Percentiles rank a stretch among this genome's conserved stretches.
Conservation (phyloP, 2,888 invertebrate genomes). For the Tineola bisselliella region DNA sequence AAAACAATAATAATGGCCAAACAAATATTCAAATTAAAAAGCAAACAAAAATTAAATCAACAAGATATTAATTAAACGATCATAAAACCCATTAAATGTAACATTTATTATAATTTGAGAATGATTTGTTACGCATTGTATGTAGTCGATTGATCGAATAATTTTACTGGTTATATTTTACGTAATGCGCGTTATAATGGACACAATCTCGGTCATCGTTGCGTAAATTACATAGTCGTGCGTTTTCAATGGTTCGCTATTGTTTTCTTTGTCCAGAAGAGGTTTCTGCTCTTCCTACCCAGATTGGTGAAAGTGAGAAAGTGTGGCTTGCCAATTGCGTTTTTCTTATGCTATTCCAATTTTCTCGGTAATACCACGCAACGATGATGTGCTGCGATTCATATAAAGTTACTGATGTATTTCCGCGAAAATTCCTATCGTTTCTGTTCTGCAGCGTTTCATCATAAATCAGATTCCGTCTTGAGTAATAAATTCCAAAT, state of each 20-base stretch:
- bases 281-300: slow-evolving; percentile 10
- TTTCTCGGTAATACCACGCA: slow-evolving; percentile 14
- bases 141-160: slow-evolving; percentile 7
- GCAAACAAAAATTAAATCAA: too few species aligned
- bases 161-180: slow-evolving; percentile 9
- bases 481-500: not conserved
- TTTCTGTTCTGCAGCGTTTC: not conserved
- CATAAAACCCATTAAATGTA: too few species aligned
- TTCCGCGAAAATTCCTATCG: not conserved
- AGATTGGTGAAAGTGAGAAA: slow-evolving; percentile 34
- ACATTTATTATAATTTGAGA: too few species aligned
- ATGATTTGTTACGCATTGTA: not conserved
- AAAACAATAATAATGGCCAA: too few species aligned
- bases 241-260: slow-evolving; percentile 16
- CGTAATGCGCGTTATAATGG: slow-evolving; percentile 8
- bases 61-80: too few species aligned
- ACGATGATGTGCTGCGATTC: slow-evolving; percentile 5
- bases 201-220: slow-evolving; percentile 12
- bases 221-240: slow-evolving; percentile 14
- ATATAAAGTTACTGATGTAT: not conserved
- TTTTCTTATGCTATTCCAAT: slow-evolving; percentile 27
- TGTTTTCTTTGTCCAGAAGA: slow-evolving; percentile 15
- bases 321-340: slow-evolving; percentile 35
- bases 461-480: not conserved
- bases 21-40: too few species aligned